Evolutionary conservation across 2,113 vertebrate genomes (phyloP).

Genomic region (Mus musculus): GRCm39 chr4:133750501-133751000

Average conservation of each 20-base stretch:
- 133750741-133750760: neutral
- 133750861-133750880: neutral
- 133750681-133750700: neutral
- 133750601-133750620: neutral
- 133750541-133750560: neutral
- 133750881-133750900: neutral
- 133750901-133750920: neutral
- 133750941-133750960: neutral
- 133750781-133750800: too few species aligned
- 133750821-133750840: too few species aligned
- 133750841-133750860: neutral
- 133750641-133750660: neutral
- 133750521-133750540: neutral
- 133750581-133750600: neutral
- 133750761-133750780: neutral
- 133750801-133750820: neutral
- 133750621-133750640: neutral
- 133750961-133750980: neutral
- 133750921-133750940: neutral
- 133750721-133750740: neutral
- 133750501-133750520: neutral
- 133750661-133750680: neutral
- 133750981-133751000: neutral
- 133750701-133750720: neutral
- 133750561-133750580: neutral